phyloP scores from a whole-genome alignment of 2,888 invertebrate genomes.

The Frankliniella fusca region DNA sequence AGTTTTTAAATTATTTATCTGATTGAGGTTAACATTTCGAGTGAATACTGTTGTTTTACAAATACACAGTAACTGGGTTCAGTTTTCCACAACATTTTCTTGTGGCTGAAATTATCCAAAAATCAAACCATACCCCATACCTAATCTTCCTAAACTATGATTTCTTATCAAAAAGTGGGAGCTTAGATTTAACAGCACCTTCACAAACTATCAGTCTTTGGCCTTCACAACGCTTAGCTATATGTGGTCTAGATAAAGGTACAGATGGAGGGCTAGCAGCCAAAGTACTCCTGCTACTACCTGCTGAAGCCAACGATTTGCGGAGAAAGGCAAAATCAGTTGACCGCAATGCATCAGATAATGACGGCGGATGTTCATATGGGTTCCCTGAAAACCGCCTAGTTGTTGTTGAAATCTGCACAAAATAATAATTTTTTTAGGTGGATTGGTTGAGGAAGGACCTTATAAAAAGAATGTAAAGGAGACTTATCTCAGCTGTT shows the following conservation, averaged over 20 bases:
- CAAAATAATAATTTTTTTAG: neutral
- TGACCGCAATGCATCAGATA: conserved; percentile 37
- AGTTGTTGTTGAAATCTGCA: neutral
- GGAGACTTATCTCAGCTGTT: neutral
- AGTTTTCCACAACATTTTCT: no score
- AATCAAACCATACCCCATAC: neutral
- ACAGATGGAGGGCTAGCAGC: conserved; percentile 1
- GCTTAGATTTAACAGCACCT: conserved; percentile 79
- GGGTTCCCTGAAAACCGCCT: conserved; percentile 1
- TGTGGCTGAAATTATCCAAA: neutral
- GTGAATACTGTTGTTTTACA: neutral
- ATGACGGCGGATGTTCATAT: neutral
- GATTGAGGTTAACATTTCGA: neutral
- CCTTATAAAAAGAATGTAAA: neutral
- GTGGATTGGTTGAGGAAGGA: neutral
- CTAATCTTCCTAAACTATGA: conserved; percentile 40
- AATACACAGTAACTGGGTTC: neutral
- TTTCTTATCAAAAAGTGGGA: conserved; percentile 78
- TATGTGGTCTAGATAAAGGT: neutral
- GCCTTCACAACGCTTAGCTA: conserved; percentile 35
- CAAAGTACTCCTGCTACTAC: neutral
- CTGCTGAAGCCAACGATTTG: conserved; percentile 35
- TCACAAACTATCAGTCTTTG: conserved; percentile 70
- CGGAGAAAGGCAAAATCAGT: conserved; percentile 39
- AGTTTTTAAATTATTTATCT: neutral